phyloP scores from a whole-genome alignment of 2,888 invertebrate species.

The Scotopteryx bipunctaria region DNA sequence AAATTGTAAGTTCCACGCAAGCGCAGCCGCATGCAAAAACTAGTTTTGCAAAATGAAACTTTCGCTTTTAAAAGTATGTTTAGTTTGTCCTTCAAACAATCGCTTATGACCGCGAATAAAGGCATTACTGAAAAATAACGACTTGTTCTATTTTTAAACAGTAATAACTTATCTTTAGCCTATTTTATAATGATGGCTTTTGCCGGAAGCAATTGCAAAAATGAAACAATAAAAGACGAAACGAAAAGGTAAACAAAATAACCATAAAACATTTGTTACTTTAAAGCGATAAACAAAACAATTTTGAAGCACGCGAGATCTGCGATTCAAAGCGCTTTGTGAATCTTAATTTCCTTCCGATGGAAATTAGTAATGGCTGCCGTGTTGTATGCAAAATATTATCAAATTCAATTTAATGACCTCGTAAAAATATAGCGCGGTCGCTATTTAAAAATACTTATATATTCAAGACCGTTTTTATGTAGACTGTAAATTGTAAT shows the following conservation, averaged over 20 bases:
- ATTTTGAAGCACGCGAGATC: slow-evolving; percentile 58
- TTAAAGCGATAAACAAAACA: slow-evolving; percentile 58
- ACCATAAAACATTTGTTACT: slow-evolving; percentile 37
- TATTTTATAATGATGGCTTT: slow-evolving; percentile 24
- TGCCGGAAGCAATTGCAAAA: slow-evolving; percentile 25
- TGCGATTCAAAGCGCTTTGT: slow-evolving; percentile 39
- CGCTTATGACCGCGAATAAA: slow-evolving; percentile 3
- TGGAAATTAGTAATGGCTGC: slow-evolving; percentile 43
- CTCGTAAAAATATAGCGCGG: slow-evolving; percentile 40
- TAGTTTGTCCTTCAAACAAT: not conserved
- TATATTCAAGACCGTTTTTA: slow-evolving; percentile 28
- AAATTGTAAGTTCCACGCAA: too few relatives aligned
- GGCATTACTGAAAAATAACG: slow-evolving; percentile 14
- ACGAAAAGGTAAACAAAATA: slow-evolving; percentile 23
- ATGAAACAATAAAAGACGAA: slow-evolving; percentile 19
- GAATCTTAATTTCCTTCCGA: slow-evolving; percentile 55
- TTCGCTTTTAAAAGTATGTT: not conserved
- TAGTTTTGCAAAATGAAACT: not conserved
- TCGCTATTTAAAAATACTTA: slow-evolving; percentile 29
- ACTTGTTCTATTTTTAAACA: slow-evolving; percentile 15
- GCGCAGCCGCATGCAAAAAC: too few relatives aligned
- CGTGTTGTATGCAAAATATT: slow-evolving; percentile 45
- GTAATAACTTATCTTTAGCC: slow-evolving; percentile 18
- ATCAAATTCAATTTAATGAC: slow-evolving; percentile 47
- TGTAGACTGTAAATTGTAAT: slow-evolving; percentile 25